A percentile compares a stretch with the other conserved stretches of the same genome.
Conservation (phyloP, 2,888 invertebrate genomes). For the Strigamia maritima region DNA sequence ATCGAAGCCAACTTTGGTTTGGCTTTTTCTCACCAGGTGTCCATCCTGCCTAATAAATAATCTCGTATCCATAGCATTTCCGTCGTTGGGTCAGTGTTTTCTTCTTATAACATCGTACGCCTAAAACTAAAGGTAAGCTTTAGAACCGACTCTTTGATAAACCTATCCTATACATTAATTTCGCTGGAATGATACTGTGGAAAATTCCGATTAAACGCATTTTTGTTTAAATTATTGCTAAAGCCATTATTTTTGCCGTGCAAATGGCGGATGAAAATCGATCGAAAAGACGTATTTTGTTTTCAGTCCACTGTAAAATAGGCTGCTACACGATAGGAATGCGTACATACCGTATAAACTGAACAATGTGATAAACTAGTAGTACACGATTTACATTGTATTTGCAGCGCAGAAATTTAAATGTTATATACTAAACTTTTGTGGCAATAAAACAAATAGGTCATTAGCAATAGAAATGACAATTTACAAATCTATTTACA, state of each 20-base stretch:
- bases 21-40: too few relatives aligned
- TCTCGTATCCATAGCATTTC: too few relatives aligned
- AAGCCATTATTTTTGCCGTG: neutral
- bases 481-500: slow-evolving; percentile 47
- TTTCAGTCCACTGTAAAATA: neutral
- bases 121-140: too few relatives aligned
- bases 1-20: too few relatives aligned
- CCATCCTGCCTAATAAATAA: too few relatives aligned
- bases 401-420: neutral
- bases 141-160: neutral
- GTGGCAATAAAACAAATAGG: too few relatives aligned
- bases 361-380: too few relatives aligned
- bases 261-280: neutral
- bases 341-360: too few relatives aligned
- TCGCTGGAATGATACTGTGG: neutral
- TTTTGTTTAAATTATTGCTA: neutral
- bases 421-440: too few relatives aligned
- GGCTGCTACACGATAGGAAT: neutral
- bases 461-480: too few relatives aligned
- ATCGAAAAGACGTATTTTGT: neutral
- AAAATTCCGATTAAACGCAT: neutral
- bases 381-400: neutral
- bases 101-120: too few relatives aligned
- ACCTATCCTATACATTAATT: neutral
- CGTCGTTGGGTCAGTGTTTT: too few relatives aligned